A percentile compares a stretch with the other conserved stretches of the same genome.
phyloP scores from a whole-genome alignment of 2,797 vertebrate species.

The Semotilus atromaculatus region DNA sequence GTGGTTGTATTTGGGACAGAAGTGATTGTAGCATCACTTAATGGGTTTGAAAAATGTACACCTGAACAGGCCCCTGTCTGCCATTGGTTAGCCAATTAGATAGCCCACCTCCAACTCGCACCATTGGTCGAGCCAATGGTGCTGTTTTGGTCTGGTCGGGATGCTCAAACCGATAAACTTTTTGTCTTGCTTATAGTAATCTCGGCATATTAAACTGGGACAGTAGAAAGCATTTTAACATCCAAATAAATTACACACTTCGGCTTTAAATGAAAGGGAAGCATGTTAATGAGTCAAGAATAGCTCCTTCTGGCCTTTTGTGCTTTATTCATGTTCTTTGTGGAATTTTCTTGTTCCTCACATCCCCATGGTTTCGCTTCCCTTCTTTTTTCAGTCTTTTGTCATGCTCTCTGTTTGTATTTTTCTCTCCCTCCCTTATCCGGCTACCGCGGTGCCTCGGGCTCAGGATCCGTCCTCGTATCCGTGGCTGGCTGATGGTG shows the following conservation, averaged over 20 bases:
- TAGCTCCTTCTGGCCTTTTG: background rate
- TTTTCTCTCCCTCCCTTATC: conserved; percentile 44
- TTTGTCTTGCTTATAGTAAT: background rate
- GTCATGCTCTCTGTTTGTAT: conserved; percentile 9
- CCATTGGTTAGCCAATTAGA: background rate
- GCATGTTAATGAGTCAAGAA: conserved; percentile 3
- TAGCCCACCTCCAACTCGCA: background rate
- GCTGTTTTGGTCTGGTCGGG: background rate
- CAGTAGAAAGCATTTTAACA: conserved; percentile 1
- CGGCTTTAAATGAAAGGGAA: background rate
- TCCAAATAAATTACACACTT: background rate
- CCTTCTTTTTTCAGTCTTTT: conserved; percentile 28
- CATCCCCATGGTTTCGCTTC: conserved; percentile 40
- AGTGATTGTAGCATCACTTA: background rate
- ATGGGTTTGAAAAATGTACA: background rate
- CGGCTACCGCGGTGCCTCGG: conserved; percentile 59
- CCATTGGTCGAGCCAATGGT: background rate
- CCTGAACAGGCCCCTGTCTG: background rate
- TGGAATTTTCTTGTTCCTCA: conserved; percentile 6
- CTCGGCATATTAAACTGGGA: background rate
- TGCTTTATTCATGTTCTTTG: conserved; percentile 12
- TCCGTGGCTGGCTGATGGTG: conserved; percentile 75
- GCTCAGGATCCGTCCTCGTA: conserved; percentile 70
- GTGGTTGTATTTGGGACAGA: background rate
- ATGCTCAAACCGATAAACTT: background rate